Evolutionary conservation across 2,888 invertebrate genomes (phyloP).

Genomic region (Drymonia ruficornis): DNA sequence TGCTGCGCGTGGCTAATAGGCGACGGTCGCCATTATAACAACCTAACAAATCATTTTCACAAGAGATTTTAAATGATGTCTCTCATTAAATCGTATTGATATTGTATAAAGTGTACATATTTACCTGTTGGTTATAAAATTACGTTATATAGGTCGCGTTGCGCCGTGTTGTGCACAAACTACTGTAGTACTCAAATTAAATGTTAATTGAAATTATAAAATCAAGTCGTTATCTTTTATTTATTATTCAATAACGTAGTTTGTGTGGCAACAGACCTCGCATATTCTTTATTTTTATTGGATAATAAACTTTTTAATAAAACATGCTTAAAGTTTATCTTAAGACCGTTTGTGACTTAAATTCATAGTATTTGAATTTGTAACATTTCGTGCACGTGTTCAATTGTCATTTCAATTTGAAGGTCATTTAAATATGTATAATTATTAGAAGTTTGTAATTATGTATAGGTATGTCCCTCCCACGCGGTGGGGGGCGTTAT

Average conservation of each 20-base stretch:
- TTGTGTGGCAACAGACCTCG: too few species aligned
- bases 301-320: too few species aligned
- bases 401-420: background rate
- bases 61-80: background rate
- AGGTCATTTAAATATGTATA: background rate
- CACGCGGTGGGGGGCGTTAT: slow-evolving; percentile 8
- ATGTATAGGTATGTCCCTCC: background rate
- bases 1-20: background rate
- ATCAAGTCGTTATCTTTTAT: too few species aligned
- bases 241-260: too few species aligned
- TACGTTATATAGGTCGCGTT: background rate
- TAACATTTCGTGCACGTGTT: background rate
- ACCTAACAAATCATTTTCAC: background rate
- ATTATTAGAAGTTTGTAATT: background rate
- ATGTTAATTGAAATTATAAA: too few species aligned
- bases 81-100: background rate
- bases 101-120: background rate
- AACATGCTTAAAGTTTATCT: background rate
- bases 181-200: background rate
- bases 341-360: slow-evolving; percentile 2
- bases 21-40: too few species aligned
- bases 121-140: background rate
- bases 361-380: background rate
- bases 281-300: too few species aligned
- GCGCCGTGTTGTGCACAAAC: background rate